Percentiles rank a stretch among this genome's conserved stretches.
Evolutionary conservation across 2,888 invertebrate species (phyloP).

Genomic region (Charanyca ferruginea): DNA sequence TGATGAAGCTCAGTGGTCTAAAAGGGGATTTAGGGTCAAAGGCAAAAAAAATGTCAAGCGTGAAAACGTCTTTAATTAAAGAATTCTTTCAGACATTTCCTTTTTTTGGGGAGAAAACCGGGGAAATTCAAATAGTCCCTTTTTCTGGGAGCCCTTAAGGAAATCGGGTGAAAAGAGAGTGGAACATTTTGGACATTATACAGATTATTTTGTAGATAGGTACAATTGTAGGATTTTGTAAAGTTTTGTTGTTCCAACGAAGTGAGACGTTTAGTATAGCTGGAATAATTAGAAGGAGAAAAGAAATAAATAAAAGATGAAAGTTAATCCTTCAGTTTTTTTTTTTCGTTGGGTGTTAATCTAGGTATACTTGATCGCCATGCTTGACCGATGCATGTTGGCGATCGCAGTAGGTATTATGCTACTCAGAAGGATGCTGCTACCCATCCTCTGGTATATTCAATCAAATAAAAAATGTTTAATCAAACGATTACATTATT

Average conservation of each 20-base stretch:
- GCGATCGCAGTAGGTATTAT: too few species aligned
- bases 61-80: slow-evolving; percentile 61
- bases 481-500: too few species aligned
- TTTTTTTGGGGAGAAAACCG: slow-evolving; percentile 16
- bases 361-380: background rate
- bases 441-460: too few species aligned
- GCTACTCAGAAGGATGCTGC: too few species aligned
- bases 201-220: slow-evolving; percentile 25
- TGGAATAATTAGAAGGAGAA: slow-evolving; percentile 15
- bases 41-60: slow-evolving; percentile 42
- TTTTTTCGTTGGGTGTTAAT: background rate
- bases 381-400: too few species aligned
- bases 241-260: slow-evolving; percentile 27
- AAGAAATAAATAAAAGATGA: slow-evolving; percentile 8
- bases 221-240: slow-evolving; percentile 15
- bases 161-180: slow-evolving; percentile 53
- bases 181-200: slow-evolving; percentile 20
- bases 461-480: too few species aligned
- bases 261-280: slow-evolving; percentile 7
- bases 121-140: slow-evolving; percentile 42
- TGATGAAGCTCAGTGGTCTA: slow-evolving; percentile 20
- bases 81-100: slow-evolving; percentile 45
- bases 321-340: background rate
- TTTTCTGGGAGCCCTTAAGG: slow-evolving; percentile 26
- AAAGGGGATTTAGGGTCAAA: slow-evolving; percentile 50